These are phyloP conservation scores for Rhamnusium bicolor DNA, from an alignment of 2,888 invertebrate species.

Conservation along the genomic window DNA sequence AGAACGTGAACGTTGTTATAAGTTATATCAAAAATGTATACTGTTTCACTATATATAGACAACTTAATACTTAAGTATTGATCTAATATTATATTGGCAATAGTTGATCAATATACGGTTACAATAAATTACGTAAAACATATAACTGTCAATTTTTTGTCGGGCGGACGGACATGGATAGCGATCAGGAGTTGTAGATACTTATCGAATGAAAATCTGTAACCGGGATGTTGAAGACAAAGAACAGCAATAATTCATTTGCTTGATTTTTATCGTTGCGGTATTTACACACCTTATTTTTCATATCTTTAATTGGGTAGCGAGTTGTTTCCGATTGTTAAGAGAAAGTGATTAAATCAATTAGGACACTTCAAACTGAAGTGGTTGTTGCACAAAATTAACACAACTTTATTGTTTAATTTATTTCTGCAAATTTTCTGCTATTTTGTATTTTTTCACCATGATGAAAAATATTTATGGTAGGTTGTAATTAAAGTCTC, in stretches of 20 bases:
- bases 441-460: too few species aligned
- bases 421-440: too few species aligned
- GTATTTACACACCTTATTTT: not conserved
- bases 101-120: not conserved
- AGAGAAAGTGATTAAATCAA: not conserved
- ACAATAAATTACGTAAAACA: conserved; percentile 7
- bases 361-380: too few species aligned
- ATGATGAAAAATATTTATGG: too few species aligned
- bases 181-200: not conserved
- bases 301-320: not conserved
- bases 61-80: conserved; percentile 4
- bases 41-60: conserved; percentile 23
- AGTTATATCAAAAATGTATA: conserved; percentile 2
- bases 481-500: too few species aligned
- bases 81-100: conserved; percentile 1
- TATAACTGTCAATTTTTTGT: not conserved
- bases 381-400: too few species aligned
- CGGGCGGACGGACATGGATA: not conserved
- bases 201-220: not conserved
- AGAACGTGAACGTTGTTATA: conserved; percentile 1
- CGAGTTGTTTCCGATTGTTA: not conserved
- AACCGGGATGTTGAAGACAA: not conserved
- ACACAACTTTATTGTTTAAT: too few species aligned
- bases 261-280: not conserved
- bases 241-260: not conserved